Evolutionary conservation across 2,113 vertebrate genomes (phyloP).

Genomic region (Scatophagus argus): DNA sequence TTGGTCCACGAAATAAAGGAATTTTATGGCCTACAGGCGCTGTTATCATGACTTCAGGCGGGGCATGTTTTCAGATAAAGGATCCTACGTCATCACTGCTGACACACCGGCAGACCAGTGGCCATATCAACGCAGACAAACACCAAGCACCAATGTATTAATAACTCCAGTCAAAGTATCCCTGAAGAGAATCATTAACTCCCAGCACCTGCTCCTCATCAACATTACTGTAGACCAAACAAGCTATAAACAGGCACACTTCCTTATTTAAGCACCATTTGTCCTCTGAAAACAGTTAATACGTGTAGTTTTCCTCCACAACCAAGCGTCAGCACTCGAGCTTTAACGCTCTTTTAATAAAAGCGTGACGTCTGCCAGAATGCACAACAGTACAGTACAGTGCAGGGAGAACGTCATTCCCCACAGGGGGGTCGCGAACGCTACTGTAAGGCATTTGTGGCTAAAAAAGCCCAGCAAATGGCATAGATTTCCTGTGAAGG

Average conservation of each 20-base stretch:
- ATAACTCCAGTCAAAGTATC: slow-evolving; percentile 72
- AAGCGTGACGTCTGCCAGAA: slow-evolving; percentile 50
- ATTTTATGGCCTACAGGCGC: neutral
- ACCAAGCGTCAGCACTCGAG: slow-evolving; percentile 22
- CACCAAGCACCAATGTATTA: slow-evolving; percentile 60
- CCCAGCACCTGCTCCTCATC: slow-evolving; percentile 69
- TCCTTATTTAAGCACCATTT: slow-evolving; percentile 51
- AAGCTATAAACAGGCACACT: slow-evolving; percentile 53
- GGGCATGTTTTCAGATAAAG: neutral
- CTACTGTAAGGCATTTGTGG: slow-evolving; percentile 33
- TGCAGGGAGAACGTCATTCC: slow-evolving; percentile 50
- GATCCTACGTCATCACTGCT: slow-evolving; percentile 6
- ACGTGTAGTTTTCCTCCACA: slow-evolving; percentile 20
- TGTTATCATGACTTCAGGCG: neutral
- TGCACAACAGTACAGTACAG: slow-evolving; percentile 32
- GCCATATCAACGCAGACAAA: slow-evolving; percentile 34
- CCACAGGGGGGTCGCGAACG: slow-evolving; percentile 45
- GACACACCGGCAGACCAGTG: slow-evolving; percentile 22
- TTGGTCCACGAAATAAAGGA: neutral
- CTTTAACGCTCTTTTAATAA: slow-evolving; percentile 56
- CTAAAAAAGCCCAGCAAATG: slow-evolving; percentile 61
- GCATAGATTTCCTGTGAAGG: slow-evolving; percentile 62
- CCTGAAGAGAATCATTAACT: slow-evolving; percentile 75
- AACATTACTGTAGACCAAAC: slow-evolving; percentile 57
- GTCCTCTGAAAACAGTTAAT: slow-evolving; percentile 60